Base-by-base conservation (phyloP, 2,888 invertebrate genomes). In the Malthinus seriepunctatus region DNA sequence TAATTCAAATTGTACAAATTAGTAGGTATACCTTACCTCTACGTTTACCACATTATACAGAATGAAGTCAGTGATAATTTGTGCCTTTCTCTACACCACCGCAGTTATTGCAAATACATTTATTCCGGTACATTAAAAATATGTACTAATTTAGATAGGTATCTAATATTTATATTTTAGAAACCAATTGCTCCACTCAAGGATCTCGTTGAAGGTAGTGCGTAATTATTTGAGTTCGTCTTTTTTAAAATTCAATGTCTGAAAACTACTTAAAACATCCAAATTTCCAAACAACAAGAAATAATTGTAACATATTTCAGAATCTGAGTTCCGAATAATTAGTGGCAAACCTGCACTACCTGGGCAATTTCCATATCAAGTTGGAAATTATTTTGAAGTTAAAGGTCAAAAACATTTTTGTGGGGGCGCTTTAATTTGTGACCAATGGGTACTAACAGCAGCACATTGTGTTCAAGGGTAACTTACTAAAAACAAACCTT, bases 381-480 rank as follows among this genome's bases (percentile, higher is more conserved):
- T 42, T 6, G 11, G 1, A 0, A 39, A 45, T 8, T n/a, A 12
- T 8, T 34, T 48, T 39, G 35, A 33, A 35, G 32, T 14, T 8
- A 3, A 6, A 8, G 2, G 1, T 42, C 47, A n/a, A 37, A 8
- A 8, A 31, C 8, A n/a, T 45, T 49, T 33, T 5, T 60, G 60
- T 14, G 56, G 60, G 8, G 60, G 56, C 14, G 32, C 60, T 45
- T 34, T 60, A 38, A 60, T 60, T 23, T 47, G 48, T 32, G 39
- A 44, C n/a, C 12, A 32, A n/a, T 60, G 56, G 56, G 56, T 60
- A 23, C 33, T 60, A 38, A 60, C 60, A 9, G 60, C 60, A n/a
- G 60, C 49, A 12, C 60, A 60, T 32, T 60, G 60, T 32, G 53
- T 34, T 8, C 1, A 46, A 34, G 32, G 31, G 60, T 60, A 46